These are phyloP conservation scores for Chaitophorus viminalis DNA, from an alignment of 2,888 invertebrate genomes.

Conservation along the genomic window DNA sequence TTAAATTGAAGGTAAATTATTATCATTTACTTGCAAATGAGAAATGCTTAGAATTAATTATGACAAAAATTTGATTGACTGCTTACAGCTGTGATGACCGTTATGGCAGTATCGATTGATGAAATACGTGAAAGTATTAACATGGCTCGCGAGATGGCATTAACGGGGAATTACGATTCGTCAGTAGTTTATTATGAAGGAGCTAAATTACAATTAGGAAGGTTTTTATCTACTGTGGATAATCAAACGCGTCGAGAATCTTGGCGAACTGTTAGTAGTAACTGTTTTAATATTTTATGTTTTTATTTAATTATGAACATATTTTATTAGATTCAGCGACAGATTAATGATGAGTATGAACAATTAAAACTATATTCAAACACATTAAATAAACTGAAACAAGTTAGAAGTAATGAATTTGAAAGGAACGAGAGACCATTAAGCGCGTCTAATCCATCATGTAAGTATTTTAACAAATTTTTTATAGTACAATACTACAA, in stretches of 20 bases:
- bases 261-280: constrained; percentile 75
- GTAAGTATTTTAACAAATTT: constrained; percentile 40
- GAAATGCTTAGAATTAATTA: neutral
- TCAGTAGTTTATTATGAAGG: constrained; percentile 94
- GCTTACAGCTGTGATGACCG: constrained; percentile 66
- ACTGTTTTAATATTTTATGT: neutral
- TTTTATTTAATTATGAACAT: neutral
- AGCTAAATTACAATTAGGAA: constrained; percentile 89
- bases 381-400: constrained; percentile 69
- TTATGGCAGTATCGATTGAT: constrained; percentile 88
- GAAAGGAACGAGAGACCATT: constrained; percentile 57
- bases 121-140: constrained; percentile 96
- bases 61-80: neutral
- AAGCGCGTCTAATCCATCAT: constrained; percentile 49
- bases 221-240: constrained; percentile 80
- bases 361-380: constrained; percentile 85
- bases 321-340: constrained; percentile 79
- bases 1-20: constrained; percentile 39
- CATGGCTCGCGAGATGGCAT: constrained; percentile 92
- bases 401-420: constrained; percentile 25
- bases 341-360: constrained; percentile 89
- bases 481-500: neutral
- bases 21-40: neutral
- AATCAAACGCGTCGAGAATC: constrained; percentile 85
- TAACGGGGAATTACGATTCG: constrained; percentile 95